A percentile compares a stretch with the other conserved stretches of the same genome.
Conservation (phyloP, 2,113 vertebrate genomes). For the Phoenicopterus ruber region DNA sequence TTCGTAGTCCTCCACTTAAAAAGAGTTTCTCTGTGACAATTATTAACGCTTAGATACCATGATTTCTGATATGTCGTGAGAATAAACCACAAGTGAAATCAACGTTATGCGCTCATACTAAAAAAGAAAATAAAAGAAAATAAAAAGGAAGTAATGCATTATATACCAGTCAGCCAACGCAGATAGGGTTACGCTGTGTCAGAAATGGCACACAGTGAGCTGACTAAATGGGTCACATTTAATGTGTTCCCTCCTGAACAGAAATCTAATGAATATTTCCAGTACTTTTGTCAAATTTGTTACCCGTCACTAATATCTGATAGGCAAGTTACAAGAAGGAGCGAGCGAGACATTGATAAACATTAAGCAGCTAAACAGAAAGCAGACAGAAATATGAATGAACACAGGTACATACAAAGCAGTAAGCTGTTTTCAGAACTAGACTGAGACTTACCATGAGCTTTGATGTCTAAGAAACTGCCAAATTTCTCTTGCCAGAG, state of each 20-base stretch:
- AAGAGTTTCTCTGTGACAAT: not conserved
- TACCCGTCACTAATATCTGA: not conserved
- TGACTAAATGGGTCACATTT: not conserved
- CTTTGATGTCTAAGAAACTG: conserved; percentile 86
- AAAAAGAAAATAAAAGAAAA: not conserved
- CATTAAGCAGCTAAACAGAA: not conserved
- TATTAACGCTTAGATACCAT: not conserved
- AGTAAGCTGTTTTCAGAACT: not conserved
- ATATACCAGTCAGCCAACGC: not conserved
- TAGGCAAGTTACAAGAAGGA: not conserved
- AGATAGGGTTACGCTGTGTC: not conserved
- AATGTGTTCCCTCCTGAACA: not conserved
- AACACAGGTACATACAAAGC: not conserved
- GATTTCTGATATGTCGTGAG: not conserved
- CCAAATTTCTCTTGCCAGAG: conserved; percentile 86
- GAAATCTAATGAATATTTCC: not conserved
- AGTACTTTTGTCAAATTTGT: not conserved
- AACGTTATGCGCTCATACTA: not conserved
- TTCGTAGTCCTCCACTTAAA: not conserved
- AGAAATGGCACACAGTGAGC: not conserved
- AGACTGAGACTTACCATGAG: conserved; percentile 77
- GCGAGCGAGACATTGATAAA: rapidly evolving
- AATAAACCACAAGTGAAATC: not conserved
- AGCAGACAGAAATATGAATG: not conserved
- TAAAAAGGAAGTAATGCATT: not conserved